Evolutionary conservation across 2,797 vertebrate species (phyloP).

Genomic region (Emydoidea blandingii): DNA sequence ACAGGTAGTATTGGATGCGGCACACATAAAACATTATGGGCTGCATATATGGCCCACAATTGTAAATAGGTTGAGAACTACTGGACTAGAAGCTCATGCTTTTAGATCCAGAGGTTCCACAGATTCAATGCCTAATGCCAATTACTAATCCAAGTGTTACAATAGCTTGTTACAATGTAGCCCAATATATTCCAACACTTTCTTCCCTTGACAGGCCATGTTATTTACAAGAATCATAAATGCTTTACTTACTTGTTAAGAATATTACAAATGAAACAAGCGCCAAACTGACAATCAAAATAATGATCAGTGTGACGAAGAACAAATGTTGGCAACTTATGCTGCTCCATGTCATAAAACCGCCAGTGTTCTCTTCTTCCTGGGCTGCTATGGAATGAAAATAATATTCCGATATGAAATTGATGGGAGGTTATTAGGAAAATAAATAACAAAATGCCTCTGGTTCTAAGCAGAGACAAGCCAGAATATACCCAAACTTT

Average conservation of each 20-base stretch:
- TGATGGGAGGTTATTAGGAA: not conserved
- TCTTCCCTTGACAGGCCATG: not conserved
- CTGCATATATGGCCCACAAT: too few relatives aligned
- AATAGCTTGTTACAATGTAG: not conserved
- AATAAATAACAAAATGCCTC: conserved; percentile 10
- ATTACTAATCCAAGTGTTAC: not conserved
- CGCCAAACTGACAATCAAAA: conserved; percentile 76
- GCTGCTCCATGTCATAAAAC: not conserved
- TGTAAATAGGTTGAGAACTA: too few relatives aligned
- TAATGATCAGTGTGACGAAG: conserved; percentile 72
- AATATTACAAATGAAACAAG: conserved; percentile 82
- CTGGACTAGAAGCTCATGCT: not conserved
- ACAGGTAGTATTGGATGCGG: too few relatives aligned
- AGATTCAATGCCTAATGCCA: not conserved
- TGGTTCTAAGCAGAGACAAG: not conserved
- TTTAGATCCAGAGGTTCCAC: not conserved
- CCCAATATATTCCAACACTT: not conserved
- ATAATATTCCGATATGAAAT: not conserved
- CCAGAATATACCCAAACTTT: accelerated
- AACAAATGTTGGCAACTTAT: conserved; percentile 57
- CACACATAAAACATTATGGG: too few relatives aligned
- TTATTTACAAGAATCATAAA: not conserved
- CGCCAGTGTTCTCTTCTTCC: conserved; percentile 55
- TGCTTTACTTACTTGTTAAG: conserved; percentile 79
- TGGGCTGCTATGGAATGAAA: conserved; percentile 61